Evolutionary conservation across 2,797 vertebrate genomes (phyloP).

Genomic region (Sebastes iracundus): DNA sequence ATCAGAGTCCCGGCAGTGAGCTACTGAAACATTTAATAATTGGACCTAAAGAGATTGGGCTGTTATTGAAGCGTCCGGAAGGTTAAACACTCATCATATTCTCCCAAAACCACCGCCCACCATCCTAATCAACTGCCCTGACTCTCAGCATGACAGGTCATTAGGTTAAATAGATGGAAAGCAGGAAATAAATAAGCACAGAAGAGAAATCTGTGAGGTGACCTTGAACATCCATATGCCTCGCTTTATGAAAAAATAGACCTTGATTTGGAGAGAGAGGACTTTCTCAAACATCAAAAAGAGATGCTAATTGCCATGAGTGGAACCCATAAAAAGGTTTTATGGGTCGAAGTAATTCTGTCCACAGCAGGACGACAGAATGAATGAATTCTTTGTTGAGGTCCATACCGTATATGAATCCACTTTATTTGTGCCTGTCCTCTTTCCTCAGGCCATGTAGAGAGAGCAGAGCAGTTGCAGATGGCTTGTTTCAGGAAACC

Average conservation of each 20-base stretch:
- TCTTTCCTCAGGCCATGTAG: conserved; percentile 68
- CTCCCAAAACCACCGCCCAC: background rate
- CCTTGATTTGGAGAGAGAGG: conserved; percentile 8
- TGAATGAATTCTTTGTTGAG: conserved; percentile 65
- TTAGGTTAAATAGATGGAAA: conserved; percentile 36
- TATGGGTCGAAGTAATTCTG: conserved; percentile 43
- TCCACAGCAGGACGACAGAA: conserved; percentile 56
- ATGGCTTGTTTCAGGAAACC: conserved; percentile 82
- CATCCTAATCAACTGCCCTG: background rate
- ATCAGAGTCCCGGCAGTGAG: conserved; percentile 12
- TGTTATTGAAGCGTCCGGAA: conserved; percentile 65
- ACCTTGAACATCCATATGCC: background rate
- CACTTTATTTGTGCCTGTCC: conserved; percentile 63
- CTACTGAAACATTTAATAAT: conserved; percentile 52
- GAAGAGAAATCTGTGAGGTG: conserved; percentile 1
- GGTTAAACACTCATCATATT: conserved; percentile 41
- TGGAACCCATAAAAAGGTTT: conserved; percentile 52
- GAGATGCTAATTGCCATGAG: conserved; percentile 46
- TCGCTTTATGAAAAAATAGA: background rate
- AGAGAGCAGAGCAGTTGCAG: conserved; percentile 75
- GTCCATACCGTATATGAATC: conserved; percentile 59
- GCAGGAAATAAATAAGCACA: conserved; percentile 5
- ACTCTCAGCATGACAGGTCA: conserved; percentile 32
- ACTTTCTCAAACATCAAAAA: conserved; percentile 43
- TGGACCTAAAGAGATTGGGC: conserved; percentile 36